phyloP scores from a whole-genome alignment of 2,888 invertebrate genomes.

The Tolmerus cingulatus region DNA sequence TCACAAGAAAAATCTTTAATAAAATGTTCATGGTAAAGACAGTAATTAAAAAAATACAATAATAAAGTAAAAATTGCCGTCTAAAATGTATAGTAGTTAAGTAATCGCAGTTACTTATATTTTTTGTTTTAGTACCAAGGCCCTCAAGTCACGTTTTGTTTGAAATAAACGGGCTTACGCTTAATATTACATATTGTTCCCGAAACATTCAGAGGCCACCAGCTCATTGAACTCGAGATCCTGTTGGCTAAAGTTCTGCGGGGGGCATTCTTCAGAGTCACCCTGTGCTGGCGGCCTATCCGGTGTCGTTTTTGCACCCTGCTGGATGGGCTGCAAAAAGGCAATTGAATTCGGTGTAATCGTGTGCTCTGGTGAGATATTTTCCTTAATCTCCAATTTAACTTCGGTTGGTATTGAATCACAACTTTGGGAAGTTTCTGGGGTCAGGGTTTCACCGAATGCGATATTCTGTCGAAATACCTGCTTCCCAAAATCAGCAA shows the following conservation, averaged over 20 bases:
- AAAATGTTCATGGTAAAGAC: constrained; percentile 13
- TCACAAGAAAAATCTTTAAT: constrained; percentile 24
- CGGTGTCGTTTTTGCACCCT: not conserved
- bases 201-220: constrained; percentile 6
- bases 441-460: constrained; percentile 53
- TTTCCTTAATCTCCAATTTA: constrained; percentile 70
- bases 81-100: constrained; percentile 35
- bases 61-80: constrained; percentile 37
- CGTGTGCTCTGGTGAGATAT: constrained; percentile 71
- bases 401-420: constrained; percentile 68
- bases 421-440: constrained; percentile 52
- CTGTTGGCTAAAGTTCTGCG: not conserved
- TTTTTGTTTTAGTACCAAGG: constrained; percentile 31
- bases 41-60: constrained; percentile 32
- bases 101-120: constrained; percentile 33
- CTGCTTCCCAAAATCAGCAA: constrained; percentile 56
- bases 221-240: constrained; percentile 6
- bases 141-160: constrained; percentile 3
- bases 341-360: constrained; percentile 52
- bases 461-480: constrained; percentile 61
- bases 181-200: constrained; percentile 35
- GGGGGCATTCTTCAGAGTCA: not conserved
- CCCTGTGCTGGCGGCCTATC: not conserved
- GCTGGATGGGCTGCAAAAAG: constrained; percentile 24
- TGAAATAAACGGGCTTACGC: constrained; percentile 2